Evolutionary conservation across 1,140 invertebrate species (phyloP), one percentile per base, ranked within the genome.

Genomic region (Drosophila ananassae): DNA sequence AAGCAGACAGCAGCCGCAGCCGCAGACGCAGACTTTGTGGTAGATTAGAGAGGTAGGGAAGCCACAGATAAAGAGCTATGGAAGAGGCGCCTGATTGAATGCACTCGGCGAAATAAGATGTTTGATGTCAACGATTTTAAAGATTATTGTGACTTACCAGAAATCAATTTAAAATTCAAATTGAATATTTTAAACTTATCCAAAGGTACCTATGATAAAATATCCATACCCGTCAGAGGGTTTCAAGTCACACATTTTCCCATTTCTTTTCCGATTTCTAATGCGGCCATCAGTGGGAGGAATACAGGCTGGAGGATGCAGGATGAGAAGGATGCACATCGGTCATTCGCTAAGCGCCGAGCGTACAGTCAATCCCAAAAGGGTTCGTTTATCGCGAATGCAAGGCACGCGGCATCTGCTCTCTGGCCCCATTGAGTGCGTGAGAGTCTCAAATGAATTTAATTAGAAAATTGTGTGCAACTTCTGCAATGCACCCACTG

Each of bases 401-500:
- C 83, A 50, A 47, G 66, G 64, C 83, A 89, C 83, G 83, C 79
- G 68, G 63, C 72, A 71, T 58, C 53, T 75, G 72, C 39, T 59
- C 48, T 39, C 60, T 47, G 24, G 50, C 57, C 67, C 32, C 57
- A 58, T 48, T 46, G 74, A 78, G 74, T 90, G 82, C 84, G 85
- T 90, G 82, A 79, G 78, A 73, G 87, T 79, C 79, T 90, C 85
- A 90, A 90, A 79, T 90, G 85, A 90, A 90, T 90, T 90, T 90
- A 90, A 90, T 90, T 90, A 90, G 85, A 90, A 82, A 90, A 90
- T 90, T 82, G 75, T 81, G 72, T 75, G 58, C 83, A 79, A 82
- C 72, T 89, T 89, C 67, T 62, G 68, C 48, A 63, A 21, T 24
- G 55, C 55, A 58, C 12, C 73, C 66, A 39, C 51, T 4, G n/a